phyloP scores from a whole-genome alignment of 2,888 invertebrate genomes.

The Horisme vitalbata region DNA sequence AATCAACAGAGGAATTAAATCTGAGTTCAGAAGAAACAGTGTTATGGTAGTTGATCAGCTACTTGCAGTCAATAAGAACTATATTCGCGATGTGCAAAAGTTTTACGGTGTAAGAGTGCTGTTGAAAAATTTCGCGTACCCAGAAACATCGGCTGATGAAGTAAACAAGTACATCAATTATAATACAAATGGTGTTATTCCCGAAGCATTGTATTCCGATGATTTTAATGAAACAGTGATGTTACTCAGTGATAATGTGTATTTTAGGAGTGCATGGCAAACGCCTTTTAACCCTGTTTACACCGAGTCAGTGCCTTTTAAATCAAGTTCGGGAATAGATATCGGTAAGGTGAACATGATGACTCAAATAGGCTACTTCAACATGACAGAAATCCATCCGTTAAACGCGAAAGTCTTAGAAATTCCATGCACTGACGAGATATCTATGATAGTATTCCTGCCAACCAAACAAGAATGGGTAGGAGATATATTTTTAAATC shows the following conservation, averaged over 20 bases:
- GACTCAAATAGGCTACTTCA: slow-evolving; percentile 53
- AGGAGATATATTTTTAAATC: slow-evolving; percentile 49
- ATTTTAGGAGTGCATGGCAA: slow-evolving; percentile 56
- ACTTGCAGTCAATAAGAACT: slow-evolving; percentile 48
- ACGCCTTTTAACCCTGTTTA: slow-evolving; percentile 50
- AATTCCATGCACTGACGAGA: slow-evolving; percentile 44
- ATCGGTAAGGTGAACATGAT: slow-evolving; percentile 60
- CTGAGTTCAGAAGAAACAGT: slow-evolving; percentile 44
- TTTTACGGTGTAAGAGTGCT: slow-evolving; percentile 47
- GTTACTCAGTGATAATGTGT: slow-evolving; percentile 53
- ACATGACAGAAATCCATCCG: slow-evolving; percentile 43
- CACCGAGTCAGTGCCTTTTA: slow-evolving; percentile 44
- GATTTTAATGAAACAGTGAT: slow-evolving; percentile 54
- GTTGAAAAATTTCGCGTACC: slow-evolving; percentile 48
- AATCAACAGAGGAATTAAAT: slow-evolving; percentile 42
- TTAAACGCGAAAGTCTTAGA: slow-evolving; percentile 56
- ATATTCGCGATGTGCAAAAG: slow-evolving; percentile 42
- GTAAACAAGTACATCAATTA: slow-evolving; percentile 46
- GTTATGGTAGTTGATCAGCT: slow-evolving; percentile 53
- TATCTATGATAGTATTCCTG: slow-evolving; percentile 58
- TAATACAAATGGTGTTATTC: slow-evolving; percentile 43
- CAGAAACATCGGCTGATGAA: slow-evolving; percentile 37
- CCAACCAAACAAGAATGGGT: slow-evolving; percentile 42
- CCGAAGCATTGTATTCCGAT: slow-evolving; percentile 42
- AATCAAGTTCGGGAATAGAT: neutral